Base-by-base conservation (phyloP, 2,113 vertebrate genomes). In the Agapornis roseicollis region DNA sequence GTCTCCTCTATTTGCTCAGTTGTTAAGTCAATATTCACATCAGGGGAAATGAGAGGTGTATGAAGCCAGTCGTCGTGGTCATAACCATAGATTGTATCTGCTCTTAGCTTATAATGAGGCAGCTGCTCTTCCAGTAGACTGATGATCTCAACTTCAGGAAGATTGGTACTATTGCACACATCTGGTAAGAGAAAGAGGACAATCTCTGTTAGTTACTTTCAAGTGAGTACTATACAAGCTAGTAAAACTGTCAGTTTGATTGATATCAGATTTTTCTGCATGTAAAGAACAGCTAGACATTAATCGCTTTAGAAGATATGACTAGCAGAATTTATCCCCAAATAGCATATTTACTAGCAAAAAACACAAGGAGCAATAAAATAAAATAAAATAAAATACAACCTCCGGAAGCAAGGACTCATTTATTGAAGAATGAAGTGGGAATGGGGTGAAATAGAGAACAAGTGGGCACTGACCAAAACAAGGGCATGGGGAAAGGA, bases 101-200 rank as follows among this genome's bases (percentile, higher is more conserved):
- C 99, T 98, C 99, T 99, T 97, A 99, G 96, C 98, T 98, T 99
- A 94, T 99, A 99, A 94, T 99, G 98, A 64, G 99, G 99, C 95
- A 99, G 98, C 97, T 99, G 99, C 94, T 99, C 99, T 96, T 99
- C 99, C 98, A 99, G 97, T 41, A 99, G 97, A 95, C 99, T 99
- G 97, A 99, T 99, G 98, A 99, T 99, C 98, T 99, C 99, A 46
- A 99, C 99, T 98, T 99, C 99, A 41, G 99, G 99, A 97, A 99
- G 98, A 93, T 99, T 98, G 96, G 99, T 99, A 98, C 98, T 99
- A 93, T 99, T 99, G 98, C 99, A 99, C 98, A 99, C 99, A 98
- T 99, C 99, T 99, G 94, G 60, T n/a, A 90, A 70, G 77, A 58
- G 58, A 61, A 64, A 82, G 41, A 76, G 5, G 68, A 71, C 41